Conservation (phyloP, 2,113 vertebrate genomes). For the Hydropotes inermis region DNA sequence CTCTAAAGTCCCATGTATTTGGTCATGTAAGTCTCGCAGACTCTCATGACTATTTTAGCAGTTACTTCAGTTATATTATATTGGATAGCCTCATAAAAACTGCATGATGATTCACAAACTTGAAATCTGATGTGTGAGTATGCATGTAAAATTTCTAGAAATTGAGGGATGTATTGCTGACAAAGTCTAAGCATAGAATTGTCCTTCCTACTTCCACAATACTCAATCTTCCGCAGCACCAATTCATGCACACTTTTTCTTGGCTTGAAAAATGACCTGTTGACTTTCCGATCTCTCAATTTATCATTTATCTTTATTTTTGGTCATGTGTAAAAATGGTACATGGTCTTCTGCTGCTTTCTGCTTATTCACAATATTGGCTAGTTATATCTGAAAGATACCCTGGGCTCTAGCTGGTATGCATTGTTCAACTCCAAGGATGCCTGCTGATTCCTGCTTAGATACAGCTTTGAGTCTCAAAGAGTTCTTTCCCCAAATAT, state of each 20-base stretch:
- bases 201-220: not conserved
- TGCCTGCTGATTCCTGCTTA: not conserved
- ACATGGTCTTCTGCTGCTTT: not conserved
- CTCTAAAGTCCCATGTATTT: not conserved
- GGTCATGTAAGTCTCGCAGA: not conserved
- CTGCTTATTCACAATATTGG: not conserved
- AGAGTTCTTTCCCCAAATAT: not conserved
- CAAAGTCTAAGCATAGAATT: not conserved
- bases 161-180: not conserved
- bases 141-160: not conserved
- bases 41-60: not conserved
- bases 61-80: not conserved
- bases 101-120: not conserved
- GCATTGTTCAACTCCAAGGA: not conserved
- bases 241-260: not conserved
- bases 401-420: not conserved
- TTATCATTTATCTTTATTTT: not conserved
- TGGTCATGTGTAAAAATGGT: not conserved
- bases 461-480: not conserved
- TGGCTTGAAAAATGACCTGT: not conserved
- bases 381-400: not conserved
- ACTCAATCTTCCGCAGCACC: not conserved
- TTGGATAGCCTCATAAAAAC: not conserved
- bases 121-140: not conserved
- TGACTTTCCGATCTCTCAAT: not conserved